Percentiles rank a stretch among this genome's conserved stretches.
These are phyloP conservation scores for Lipophrys pholis DNA, from an alignment of 2,113 vertebrate species.

Conservation along the genomic window DNA sequence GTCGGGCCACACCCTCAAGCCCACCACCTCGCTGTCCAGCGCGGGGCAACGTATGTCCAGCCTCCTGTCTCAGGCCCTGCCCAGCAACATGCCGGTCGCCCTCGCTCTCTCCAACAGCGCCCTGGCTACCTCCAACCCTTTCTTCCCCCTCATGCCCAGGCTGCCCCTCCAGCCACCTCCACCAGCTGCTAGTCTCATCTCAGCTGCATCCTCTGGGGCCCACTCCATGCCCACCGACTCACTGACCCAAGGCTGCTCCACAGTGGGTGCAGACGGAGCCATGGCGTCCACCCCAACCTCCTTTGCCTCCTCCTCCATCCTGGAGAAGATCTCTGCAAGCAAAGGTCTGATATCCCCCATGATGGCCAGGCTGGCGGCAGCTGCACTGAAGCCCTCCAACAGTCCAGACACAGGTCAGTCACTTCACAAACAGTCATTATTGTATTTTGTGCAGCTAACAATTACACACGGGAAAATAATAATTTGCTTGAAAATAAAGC, in stretches of 20 bases:
- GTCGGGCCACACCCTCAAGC: slow-evolving; percentile 83
- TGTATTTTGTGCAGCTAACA: neutral
- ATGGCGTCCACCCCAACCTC: slow-evolving; percentile 84
- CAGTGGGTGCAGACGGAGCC: slow-evolving; percentile 78
- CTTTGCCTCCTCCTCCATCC: slow-evolving; percentile 89
- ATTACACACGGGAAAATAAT: neutral
- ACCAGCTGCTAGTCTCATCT: slow-evolving; percentile 85
- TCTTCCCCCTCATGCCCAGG: slow-evolving; percentile 92
- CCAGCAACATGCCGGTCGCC: slow-evolving; percentile 92
- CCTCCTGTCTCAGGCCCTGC: slow-evolving; percentile 92
- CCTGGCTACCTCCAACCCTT: slow-evolving; percentile 85
- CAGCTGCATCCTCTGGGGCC: slow-evolving; percentile 81
- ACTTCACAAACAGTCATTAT: neutral
- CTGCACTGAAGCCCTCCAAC: slow-evolving; percentile 92
- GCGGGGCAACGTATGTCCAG: slow-evolving; percentile 88
- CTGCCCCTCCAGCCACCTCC: slow-evolving; percentile 87
- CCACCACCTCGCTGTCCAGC: slow-evolving; percentile 81
- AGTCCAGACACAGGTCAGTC: slow-evolving; percentile 90
- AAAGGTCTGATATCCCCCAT: slow-evolving; percentile 98
- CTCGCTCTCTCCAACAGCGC: slow-evolving; percentile 89
- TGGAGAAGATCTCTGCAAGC: slow-evolving; percentile 98
- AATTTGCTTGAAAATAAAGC: neutral
- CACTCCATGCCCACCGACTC: slow-evolving; percentile 85
- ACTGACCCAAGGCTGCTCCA: slow-evolving; percentile 84
- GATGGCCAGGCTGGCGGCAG: slow-evolving; percentile 98